phyloP scores from a whole-genome alignment of 2,797 vertebrate genomes.

The Lophius americanus region DNA sequence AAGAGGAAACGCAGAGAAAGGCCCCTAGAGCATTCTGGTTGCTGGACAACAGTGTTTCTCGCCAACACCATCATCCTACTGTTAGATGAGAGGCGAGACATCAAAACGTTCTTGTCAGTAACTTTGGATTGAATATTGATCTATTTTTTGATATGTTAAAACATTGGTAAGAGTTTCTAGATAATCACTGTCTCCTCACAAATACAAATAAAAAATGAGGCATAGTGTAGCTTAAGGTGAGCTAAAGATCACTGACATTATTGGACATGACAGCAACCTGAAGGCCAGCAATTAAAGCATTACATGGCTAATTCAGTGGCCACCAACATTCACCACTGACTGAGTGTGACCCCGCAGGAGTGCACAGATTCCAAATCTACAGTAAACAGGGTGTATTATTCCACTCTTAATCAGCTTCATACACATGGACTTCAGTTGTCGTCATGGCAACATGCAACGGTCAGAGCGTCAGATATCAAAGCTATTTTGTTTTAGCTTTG shows the following conservation, averaged over 20 bases:
- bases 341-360: slow-evolving; percentile 28
- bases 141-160: not conserved
- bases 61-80: no score
- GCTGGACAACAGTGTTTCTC: no score
- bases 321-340: slow-evolving; percentile 26
- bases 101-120: no score
- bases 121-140: not conserved
- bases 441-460: no score
- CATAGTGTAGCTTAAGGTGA: not conserved
- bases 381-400: no score
- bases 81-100: no score
- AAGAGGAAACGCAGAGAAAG: no score
- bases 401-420: no score
- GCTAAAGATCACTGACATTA: slow-evolving; percentile 26
- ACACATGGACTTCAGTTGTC: no score
- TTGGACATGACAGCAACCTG: slow-evolving; percentile 73
- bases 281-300: slow-evolving; percentile 69
- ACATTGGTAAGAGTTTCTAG: not conserved
- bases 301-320: slow-evolving; percentile 66
- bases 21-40: no score
- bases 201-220: not conserved
- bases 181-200: not conserved
- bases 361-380: slow-evolving; percentile 4
- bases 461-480: no score
- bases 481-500: no score